Evolutionary conservation across 2,888 invertebrate species (phyloP).

Genomic region (Neoscelio sp.): DNA sequence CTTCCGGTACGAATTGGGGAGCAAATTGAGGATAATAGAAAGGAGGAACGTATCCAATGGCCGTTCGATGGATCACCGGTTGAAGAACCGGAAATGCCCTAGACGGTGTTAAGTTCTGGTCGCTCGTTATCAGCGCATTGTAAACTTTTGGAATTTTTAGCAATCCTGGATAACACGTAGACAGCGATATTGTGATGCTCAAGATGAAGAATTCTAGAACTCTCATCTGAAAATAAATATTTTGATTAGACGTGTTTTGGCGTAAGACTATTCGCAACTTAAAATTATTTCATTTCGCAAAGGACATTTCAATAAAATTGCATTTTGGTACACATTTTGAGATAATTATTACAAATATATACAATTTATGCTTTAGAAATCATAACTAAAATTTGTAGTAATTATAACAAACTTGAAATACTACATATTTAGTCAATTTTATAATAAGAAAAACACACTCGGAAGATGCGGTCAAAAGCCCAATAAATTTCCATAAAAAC

Average conservation of each 20-base stretch:
- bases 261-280: too few relatives aligned
- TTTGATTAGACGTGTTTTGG: too few relatives aligned
- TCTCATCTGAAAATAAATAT: constrained; percentile 72
- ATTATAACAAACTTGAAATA: too few relatives aligned
- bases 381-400: too few relatives aligned
- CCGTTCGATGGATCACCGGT: constrained; percentile 87
- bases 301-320: too few relatives aligned
- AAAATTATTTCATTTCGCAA: not conserved
- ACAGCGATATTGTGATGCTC: constrained; percentile 71
- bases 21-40: constrained; percentile 77
- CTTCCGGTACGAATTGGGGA: constrained; percentile 74
- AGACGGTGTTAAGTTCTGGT: constrained; percentile 90
- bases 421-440: too few relatives aligned
- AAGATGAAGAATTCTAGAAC: constrained; percentile 24
- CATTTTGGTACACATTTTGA: too few relatives aligned
- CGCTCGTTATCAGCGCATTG: constrained; percentile 91
- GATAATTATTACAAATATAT: too few relatives aligned
- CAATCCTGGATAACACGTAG: constrained; percentile 82
- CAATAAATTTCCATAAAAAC: too few relatives aligned
- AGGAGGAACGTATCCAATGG: constrained; percentile 83
- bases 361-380: too few relatives aligned
- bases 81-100: constrained; percentile 90
- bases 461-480: too few relatives aligned
- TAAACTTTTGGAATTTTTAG: constrained; percentile 90
- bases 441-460: too few relatives aligned